These are phyloP conservation scores for Grammomys surdaster DNA, from an alignment of 2,113 vertebrate genomes.

Conservation along the genomic window DNA sequence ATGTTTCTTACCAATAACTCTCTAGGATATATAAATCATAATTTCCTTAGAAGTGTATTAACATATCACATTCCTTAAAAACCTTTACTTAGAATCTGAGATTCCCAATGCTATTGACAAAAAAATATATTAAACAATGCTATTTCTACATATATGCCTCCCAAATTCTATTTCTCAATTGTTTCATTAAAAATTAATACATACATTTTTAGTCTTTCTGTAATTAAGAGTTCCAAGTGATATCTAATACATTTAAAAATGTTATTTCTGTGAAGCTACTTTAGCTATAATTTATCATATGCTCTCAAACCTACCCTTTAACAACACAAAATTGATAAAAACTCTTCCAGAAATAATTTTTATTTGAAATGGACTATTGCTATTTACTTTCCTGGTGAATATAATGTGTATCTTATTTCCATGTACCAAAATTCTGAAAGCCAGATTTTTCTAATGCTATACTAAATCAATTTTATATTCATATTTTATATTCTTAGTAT, in stretches of 20 bases:
- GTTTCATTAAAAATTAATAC: not conserved
- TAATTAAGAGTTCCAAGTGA: not conserved
- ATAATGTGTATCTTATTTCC: accelerated
- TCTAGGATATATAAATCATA: not conserved
- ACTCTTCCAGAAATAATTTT: slow-evolving; percentile 38
- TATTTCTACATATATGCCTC: not conserved
- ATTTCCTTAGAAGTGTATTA: not conserved
- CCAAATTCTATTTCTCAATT: not conserved
- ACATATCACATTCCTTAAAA: not conserved
- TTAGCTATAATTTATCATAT: slow-evolving; percentile 54
- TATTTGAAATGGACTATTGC: slow-evolving; percentile 1
- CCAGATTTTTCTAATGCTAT: not conserved
- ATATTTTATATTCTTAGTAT: not conserved
- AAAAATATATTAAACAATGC: not conserved
- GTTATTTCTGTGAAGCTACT: not conserved
- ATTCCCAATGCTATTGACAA: not conserved
- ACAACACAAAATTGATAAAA: not conserved
- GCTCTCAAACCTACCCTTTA: slow-evolving; percentile 21
- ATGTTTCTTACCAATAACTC: not conserved
- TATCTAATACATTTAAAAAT: slow-evolving; percentile 37
- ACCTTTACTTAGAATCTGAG: not conserved
- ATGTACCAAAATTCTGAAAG: not conserved
- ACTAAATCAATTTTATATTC: not conserved
- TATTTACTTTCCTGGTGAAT: not conserved
- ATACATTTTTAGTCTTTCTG: slow-evolving; percentile 5